phyloP scores from a whole-genome alignment of 2,888 invertebrate genomes.

The Leistus spinibarbis region DNA sequence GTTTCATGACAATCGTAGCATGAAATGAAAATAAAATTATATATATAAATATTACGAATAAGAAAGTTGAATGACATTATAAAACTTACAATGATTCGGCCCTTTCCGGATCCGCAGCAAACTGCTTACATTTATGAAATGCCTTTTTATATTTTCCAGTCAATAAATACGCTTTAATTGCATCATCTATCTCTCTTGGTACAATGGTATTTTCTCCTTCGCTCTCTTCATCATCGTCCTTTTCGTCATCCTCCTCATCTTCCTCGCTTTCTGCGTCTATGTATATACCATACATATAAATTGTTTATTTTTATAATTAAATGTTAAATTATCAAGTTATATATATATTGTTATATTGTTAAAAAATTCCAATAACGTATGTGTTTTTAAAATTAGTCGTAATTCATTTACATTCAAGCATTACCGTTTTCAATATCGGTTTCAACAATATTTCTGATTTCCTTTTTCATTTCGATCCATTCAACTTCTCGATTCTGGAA shows the following conservation, averaged over 20 bases:
- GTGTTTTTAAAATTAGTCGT: too few relatives aligned
- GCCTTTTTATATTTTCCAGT: slow-evolving; percentile 63
- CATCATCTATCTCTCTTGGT: slow-evolving; percentile 23
- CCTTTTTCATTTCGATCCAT: slow-evolving; percentile 63
- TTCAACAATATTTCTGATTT: slow-evolving; percentile 60
- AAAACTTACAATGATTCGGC: slow-evolving; percentile 29
- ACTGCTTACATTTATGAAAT: slow-evolving; percentile 49
- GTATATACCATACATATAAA: too few relatives aligned
- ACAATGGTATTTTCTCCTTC: slow-evolving; percentile 40
- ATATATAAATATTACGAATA: too few relatives aligned
- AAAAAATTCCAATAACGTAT: too few relatives aligned
- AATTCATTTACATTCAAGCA: too few relatives aligned
- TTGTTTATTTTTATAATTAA: too few relatives aligned
- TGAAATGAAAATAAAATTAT: too few relatives aligned
- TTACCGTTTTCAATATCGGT: slow-evolving; percentile 56
- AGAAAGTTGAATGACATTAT: too few relatives aligned
- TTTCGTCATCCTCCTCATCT: not conserved
- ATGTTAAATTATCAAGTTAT: too few relatives aligned
- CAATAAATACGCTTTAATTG: slow-evolving; percentile 58
- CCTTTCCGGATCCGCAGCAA: slow-evolving; percentile 24
- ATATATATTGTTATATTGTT: too few relatives aligned
- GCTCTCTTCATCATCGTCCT: slow-evolving; percentile 42
- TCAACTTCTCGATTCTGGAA: slow-evolving; percentile 54
- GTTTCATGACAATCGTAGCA: too few relatives aligned
- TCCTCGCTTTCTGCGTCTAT: too few relatives aligned